These are phyloP conservation scores for Drosophila truncata DNA, from an alignment of 1,140 invertebrate genomes.

Conservation along the genomic window DNA sequence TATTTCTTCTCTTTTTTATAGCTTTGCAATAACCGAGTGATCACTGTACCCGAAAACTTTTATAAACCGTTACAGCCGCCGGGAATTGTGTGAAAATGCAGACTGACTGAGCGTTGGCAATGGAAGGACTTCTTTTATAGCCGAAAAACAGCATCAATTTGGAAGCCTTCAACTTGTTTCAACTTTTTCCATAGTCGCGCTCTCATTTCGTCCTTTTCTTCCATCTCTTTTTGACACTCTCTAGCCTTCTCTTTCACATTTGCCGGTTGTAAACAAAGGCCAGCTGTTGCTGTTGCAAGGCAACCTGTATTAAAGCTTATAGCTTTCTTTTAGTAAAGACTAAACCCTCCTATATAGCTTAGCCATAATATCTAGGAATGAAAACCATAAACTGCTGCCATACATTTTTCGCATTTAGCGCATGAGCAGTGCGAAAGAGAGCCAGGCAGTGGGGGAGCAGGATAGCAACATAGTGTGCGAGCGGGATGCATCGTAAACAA, in stretches of 20 bases:
- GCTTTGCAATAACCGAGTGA: not conserved
- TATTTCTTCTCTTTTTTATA: not conserved
- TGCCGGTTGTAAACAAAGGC: slow-evolving; percentile 68
- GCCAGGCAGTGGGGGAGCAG: not conserved
- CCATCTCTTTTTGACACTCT: not conserved
- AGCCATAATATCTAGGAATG: slow-evolving; percentile 2
- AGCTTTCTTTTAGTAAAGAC: slow-evolving; percentile 44
- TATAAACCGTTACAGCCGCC: not conserved
- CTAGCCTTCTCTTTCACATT: slow-evolving; percentile 8
- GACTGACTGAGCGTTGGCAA: slow-evolving; percentile 17
- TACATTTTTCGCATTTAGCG: slow-evolving; percentile 5
- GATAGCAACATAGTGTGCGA: slow-evolving; percentile 41
- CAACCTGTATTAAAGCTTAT: slow-evolving; percentile 7
- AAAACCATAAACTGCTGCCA: not conserved
- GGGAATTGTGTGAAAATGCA: slow-evolving; percentile 13
- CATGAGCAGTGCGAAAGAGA: slow-evolving; percentile 37
- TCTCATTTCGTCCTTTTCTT: slow-evolving; percentile 1
- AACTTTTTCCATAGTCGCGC: not conserved
- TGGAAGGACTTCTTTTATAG: slow-evolving; percentile 24
- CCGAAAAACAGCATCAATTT: slow-evolving; percentile 17
- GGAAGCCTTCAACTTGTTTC: slow-evolving; percentile 28
- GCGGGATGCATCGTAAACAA: slow-evolving; percentile 81
- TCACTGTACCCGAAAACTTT: slow-evolving; percentile 3
- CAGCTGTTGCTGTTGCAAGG: slow-evolving; percentile 54
- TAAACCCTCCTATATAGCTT: slow-evolving; percentile 19